Evolutionary conservation across 2,888 invertebrate genomes (phyloP).

Genomic region (Tortrix viridana): DNA sequence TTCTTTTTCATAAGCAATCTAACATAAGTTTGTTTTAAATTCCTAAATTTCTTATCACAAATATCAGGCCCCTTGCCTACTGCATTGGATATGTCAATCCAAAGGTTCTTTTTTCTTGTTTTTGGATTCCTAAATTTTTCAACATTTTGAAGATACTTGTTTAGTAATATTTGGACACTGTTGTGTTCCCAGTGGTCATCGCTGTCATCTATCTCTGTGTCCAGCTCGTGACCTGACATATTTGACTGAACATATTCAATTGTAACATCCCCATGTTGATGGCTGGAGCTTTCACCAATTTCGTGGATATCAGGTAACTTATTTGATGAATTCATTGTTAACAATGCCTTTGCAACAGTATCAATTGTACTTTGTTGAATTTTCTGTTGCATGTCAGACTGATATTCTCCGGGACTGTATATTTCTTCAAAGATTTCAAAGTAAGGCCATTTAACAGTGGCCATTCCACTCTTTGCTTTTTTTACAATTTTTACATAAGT

Average conservation of each 20-base stretch:
- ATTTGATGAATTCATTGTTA: slow-evolving; percentile 60
- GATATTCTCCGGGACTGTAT: slow-evolving; percentile 69
- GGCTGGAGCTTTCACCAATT: slow-evolving; percentile 59
- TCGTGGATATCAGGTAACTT: slow-evolving; percentile 50
- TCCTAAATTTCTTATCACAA: slow-evolving; percentile 78
- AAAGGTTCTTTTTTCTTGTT: slow-evolving; percentile 75
- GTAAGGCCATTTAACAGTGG: slow-evolving; percentile 73
- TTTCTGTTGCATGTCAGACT: slow-evolving; percentile 71
- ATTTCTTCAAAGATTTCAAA: slow-evolving; percentile 76
- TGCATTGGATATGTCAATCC: slow-evolving; percentile 67
- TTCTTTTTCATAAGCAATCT: slow-evolving; percentile 70
- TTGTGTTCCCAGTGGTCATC: slow-evolving; percentile 75
- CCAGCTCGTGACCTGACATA: slow-evolving; percentile 49
- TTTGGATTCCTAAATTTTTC: slow-evolving; percentile 75
- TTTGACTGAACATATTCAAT: not conserved
- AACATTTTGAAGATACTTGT: slow-evolving; percentile 68
- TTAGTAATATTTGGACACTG: slow-evolving; percentile 62
- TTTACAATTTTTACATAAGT: slow-evolving; percentile 74
- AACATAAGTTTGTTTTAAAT: slow-evolving; percentile 75
- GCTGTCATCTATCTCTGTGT: slow-evolving; percentile 60
- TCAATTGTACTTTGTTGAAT: slow-evolving; percentile 65
- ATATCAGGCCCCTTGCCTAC: slow-evolving; percentile 71
- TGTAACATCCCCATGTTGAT: slow-evolving; percentile 57
- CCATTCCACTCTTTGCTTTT: slow-evolving; percentile 63
- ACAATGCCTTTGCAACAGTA: slow-evolving; percentile 65